Evolutionary conservation across 1,140 invertebrate genomes (phyloP).

Genomic region (Pseudomyrmex pallidus): DNA sequence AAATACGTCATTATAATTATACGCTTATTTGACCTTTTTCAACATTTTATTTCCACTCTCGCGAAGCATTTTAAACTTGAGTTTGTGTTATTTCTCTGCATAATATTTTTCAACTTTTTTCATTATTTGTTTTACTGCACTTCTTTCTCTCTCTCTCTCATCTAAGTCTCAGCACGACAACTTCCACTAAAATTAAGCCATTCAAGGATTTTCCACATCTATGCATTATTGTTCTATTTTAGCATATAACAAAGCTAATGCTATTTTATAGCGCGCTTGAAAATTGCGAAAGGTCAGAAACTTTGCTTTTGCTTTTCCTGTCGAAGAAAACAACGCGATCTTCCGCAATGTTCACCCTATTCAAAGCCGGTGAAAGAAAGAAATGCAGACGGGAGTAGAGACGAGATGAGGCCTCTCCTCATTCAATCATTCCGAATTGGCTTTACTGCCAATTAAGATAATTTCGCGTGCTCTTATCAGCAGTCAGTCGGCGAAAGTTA

Average conservation of each 20-base stretch:
- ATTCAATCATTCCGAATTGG: conserved; percentile 71
- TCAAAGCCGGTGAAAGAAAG: conserved; percentile 59
- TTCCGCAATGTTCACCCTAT: conserved; percentile 64
- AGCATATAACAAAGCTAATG: not conserved
- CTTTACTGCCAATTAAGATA: conserved; percentile 82
- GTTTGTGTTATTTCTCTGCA: not conserved
- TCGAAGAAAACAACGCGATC: conserved; percentile 67
- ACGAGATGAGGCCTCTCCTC: conserved; percentile 61
- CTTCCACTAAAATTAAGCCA: not conserved
- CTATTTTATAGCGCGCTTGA: conserved; percentile 1
- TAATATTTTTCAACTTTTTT: not conserved
- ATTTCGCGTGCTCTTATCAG: conserved; percentile 78
- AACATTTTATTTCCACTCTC: not conserved
- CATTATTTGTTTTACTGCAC: no score
- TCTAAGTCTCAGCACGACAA: conserved; percentile 1
- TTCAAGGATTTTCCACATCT: not conserved
- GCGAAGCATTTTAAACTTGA: conserved; percentile 5
- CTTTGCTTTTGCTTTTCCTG: not conserved
- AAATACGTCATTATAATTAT: no score
- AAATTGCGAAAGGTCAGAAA: conserved; percentile 24
- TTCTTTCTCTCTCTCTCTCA: no score
- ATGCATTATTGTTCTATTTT: not conserved
- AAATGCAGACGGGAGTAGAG: conserved; percentile 57
- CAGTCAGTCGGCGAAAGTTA: conserved; percentile 71
- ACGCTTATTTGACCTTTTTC: no score